phyloP scores from a whole-genome alignment of 2,113 vertebrate species.

The Panthera leo region DNA sequence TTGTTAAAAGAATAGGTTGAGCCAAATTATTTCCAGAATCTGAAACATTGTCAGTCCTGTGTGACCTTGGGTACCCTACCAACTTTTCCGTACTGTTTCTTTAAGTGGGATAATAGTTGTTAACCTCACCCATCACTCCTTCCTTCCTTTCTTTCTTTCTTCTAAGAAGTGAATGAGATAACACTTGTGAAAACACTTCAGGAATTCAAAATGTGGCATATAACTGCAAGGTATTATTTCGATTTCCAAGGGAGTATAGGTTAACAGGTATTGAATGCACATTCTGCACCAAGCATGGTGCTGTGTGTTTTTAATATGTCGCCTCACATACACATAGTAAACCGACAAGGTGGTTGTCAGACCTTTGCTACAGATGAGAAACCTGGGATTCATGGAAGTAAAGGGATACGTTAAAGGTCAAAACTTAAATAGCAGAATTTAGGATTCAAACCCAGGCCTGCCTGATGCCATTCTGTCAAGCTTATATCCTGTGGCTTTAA shows the following conservation, averaged over 20 bases:
- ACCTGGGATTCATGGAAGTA: not conserved
- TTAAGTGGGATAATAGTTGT: not conserved
- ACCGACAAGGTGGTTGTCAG: not conserved
- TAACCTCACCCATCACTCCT: not conserved
- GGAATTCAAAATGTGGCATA: not conserved
- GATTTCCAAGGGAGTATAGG: not conserved
- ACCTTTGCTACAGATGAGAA: not conserved
- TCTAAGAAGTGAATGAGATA: not conserved
- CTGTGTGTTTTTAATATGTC: not conserved
- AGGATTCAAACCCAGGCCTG: not conserved
- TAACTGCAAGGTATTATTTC: not conserved
- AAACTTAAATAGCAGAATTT: not conserved
- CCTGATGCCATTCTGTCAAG: not conserved
- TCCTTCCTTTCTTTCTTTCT: not conserved
- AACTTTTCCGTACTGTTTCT: not conserved
- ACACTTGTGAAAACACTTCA: not conserved
- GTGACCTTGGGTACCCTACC: not conserved
- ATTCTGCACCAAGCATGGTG: not conserved
- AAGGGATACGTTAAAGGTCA: not conserved
- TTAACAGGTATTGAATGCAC: not conserved
- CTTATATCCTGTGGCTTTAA: slow-evolving; percentile 2
- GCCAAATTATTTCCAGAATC: not conserved
- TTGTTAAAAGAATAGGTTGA: not conserved
- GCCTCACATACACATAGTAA: not conserved
- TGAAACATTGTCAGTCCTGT: not conserved